Percentiles rank a stretch among this genome's conserved stretches.
Conservation (phyloP, 30 jellyfish, hydroid and myxozoan genomes). For the Cassiopea xamachana region DNA sequence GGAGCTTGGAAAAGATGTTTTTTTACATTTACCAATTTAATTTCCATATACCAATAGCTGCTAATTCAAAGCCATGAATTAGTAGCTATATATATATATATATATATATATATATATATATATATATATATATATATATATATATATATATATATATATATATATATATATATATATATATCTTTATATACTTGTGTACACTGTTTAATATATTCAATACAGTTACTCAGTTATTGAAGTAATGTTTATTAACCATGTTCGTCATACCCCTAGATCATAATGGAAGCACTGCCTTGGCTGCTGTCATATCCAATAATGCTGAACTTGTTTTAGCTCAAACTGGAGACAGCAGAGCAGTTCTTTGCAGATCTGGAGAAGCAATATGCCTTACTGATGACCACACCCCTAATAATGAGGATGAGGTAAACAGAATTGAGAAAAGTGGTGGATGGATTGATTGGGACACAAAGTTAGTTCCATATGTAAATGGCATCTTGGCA, state of each 20-base stretch:
- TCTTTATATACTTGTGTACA: no score
- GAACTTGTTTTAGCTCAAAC: slow-evolving; percentile 75
- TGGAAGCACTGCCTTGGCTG: slow-evolving; percentile 91
- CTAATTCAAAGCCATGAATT: no score
- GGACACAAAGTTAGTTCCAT: slow-evolving; percentile 86
- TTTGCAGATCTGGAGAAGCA: slow-evolving; percentile 78
- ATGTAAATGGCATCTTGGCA: slow-evolving; percentile 80
- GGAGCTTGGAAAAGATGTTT: no score
- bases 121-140: no score
- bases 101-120: no score
- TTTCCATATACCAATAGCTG: no score
- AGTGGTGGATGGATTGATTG: slow-evolving; percentile 95
- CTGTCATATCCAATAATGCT: slow-evolving; percentile 42
- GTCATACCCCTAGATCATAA: slow-evolving; percentile 36
- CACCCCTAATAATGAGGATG: slow-evolving; percentile 82
- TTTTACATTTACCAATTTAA: no score
- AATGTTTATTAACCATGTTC: background rate
- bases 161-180: no score
- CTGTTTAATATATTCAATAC: no score
- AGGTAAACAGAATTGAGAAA: slow-evolving; percentile 66
- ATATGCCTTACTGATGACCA: slow-evolving; percentile 82
- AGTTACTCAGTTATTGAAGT: no score
- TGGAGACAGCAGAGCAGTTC: slow-evolving; percentile 91
- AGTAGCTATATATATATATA: no score
- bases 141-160: no score